phyloP scores from a whole-genome alignment of 2,797 vertebrate genomes.

The Myripristis murdjan region DNA sequence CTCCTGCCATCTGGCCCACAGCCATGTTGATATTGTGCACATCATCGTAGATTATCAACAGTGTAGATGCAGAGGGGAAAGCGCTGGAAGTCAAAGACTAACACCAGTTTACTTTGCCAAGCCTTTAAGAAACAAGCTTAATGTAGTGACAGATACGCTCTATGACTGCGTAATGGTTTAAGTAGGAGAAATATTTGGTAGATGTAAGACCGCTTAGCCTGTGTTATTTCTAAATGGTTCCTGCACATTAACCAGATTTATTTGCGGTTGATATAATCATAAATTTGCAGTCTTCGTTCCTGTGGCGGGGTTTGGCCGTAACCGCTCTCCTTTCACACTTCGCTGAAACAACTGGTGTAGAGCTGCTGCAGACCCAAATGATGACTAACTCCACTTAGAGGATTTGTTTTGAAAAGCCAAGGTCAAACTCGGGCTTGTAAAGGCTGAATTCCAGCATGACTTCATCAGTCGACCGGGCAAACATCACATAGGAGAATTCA shows the following conservation, averaged over 20 bases:
- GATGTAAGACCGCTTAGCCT: constrained; percentile 10
- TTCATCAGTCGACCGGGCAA: constrained; percentile 33
- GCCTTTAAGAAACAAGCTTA: constrained; percentile 39
- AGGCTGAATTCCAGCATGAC: constrained; percentile 61
- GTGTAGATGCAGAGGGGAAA: constrained; percentile 29
- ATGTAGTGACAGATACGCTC: constrained; percentile 37
- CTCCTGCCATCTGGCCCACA: constrained; percentile 38
- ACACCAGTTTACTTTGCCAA: constrained; percentile 37
- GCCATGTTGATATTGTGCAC: constrained; percentile 42
- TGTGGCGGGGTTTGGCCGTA: constrained; percentile 22
- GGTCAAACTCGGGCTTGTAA: constrained; percentile 57
- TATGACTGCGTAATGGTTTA: constrained; percentile 39
- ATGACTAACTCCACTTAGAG: constrained; percentile 57
- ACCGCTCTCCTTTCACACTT: constrained; percentile 37
- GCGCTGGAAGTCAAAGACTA: constrained; percentile 35
- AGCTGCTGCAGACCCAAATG: constrained; percentile 54
- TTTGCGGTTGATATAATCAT: constrained; percentile 41
- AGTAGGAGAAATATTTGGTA: constrained; percentile 24
- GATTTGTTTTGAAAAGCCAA: constrained; percentile 73
- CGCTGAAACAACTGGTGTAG: constrained; percentile 49
- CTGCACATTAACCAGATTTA: constrained; percentile 56
- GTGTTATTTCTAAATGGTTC: constrained; percentile 32
- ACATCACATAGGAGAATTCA: constrained; percentile 33
- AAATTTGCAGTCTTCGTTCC: constrained; percentile 38
- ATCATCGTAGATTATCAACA: constrained; percentile 54